These are phyloP conservation scores for Luffia ferchaultella DNA, from an alignment of 2,888 invertebrate genomes.

Conservation along the genomic window DNA sequence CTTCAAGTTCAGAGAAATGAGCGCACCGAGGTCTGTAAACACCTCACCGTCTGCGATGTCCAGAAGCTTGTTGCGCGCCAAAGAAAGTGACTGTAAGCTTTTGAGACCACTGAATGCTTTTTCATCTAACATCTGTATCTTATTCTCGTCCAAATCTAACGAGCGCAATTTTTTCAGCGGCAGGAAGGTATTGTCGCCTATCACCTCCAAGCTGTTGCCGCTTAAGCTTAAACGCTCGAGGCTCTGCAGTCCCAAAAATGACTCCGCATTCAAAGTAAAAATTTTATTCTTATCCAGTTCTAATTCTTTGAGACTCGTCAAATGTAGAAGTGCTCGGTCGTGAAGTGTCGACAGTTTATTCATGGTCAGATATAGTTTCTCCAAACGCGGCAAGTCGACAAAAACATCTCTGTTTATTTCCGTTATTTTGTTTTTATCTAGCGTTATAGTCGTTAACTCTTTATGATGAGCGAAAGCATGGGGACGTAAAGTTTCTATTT, in stretches of 20 bases:
- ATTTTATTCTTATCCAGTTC: conserved; percentile 80
- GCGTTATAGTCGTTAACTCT: conserved; percentile 68
- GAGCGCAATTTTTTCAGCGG: conserved; percentile 33
- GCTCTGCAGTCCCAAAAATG: conserved; percentile 75
- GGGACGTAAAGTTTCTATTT: conserved; percentile 68
- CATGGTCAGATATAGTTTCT: conserved; percentile 78
- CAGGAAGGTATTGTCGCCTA: conserved; percentile 78
- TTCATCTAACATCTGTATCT: conserved; percentile 52
- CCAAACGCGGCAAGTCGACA: conserved; percentile 72
- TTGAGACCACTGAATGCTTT: conserved; percentile 44
- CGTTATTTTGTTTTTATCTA: conserved; percentile 76
- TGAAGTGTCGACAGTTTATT: conserved; percentile 87
- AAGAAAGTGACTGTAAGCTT: conserved; percentile 32
- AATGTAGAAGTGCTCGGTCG: conserved; percentile 80
- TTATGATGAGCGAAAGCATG: conserved; percentile 75
- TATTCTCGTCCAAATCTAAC: conserved; percentile 45
- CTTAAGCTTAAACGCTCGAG: conserved; percentile 75
- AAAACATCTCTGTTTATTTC: conserved; percentile 80
- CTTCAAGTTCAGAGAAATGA: conserved; percentile 36
- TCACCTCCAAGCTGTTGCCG: conserved; percentile 75
- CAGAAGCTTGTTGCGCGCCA: conserved; percentile 38
- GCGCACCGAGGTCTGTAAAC: conserved; percentile 32
- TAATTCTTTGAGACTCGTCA: conserved; percentile 74
- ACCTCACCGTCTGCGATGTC: conserved; percentile 35
- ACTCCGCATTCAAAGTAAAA: conserved; percentile 76